These are phyloP conservation scores for Euwallacea similis DNA, from an alignment of 1,140 invertebrate species.

Conservation along the genomic window DNA sequence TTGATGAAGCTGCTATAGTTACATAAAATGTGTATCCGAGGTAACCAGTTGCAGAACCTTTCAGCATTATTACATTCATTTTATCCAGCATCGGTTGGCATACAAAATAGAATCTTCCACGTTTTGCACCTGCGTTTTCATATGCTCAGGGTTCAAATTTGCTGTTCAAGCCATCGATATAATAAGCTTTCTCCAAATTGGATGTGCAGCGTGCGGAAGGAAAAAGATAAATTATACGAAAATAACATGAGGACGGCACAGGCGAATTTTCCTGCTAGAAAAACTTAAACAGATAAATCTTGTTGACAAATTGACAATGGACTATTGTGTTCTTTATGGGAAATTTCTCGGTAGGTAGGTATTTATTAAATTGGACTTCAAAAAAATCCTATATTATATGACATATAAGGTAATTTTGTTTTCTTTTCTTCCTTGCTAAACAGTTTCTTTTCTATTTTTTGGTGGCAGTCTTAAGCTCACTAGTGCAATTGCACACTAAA, in stretches of 20 bases:
- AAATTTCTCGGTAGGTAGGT: conserved; percentile 7
- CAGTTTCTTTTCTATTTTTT: background rate
- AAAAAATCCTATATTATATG: background rate
- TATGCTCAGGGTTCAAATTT: conserved; percentile 35
- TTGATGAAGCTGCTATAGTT: too few species aligned
- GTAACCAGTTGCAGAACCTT: conserved; percentile 28
- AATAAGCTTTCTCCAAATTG: conserved; percentile 38
- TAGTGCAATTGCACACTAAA: background rate
- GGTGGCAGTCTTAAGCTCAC: background rate
- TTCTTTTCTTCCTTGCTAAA: background rate
- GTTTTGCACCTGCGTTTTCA: conserved; percentile 39
- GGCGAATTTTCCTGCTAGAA: conserved; percentile 18
- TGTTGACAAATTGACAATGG: conserved; percentile 39
- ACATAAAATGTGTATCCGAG: background rate
- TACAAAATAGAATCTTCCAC: conserved; percentile 36
- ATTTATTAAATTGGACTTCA: conserved; percentile 26
- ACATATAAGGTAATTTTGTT: too few species aligned
- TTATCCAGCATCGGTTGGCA: conserved; percentile 25
- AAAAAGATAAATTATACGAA: conserved; percentile 38
- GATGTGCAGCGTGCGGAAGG: conserved; percentile 35
- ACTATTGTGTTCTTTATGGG: conserved; percentile 26
- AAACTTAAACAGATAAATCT: conserved; percentile 38
- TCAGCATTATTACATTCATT: conserved; percentile 37
- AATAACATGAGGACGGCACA: conserved; percentile 25
- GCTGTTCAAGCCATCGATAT: conserved; percentile 32